phyloP scores from a whole-genome alignment of 2,888 invertebrate species.

The Cinara cedri region DNA sequence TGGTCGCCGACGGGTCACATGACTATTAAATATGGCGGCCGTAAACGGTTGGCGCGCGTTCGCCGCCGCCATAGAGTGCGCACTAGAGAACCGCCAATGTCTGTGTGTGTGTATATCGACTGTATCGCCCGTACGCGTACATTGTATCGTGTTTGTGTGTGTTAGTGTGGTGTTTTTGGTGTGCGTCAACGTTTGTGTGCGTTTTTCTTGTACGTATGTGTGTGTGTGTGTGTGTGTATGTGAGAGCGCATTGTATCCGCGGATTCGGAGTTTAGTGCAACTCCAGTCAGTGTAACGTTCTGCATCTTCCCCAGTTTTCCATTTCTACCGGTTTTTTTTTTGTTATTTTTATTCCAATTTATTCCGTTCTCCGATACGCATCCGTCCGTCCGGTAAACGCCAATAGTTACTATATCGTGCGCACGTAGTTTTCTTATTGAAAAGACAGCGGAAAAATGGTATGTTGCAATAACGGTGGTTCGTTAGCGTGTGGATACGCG shows the following conservation, averaged over 20 bases:
- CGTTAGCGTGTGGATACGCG: neutral
- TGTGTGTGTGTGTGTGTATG: neutral
- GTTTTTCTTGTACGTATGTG: too few species aligned
- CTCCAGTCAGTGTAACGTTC: neutral
- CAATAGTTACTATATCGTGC: neutral
- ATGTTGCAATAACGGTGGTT: neutral
- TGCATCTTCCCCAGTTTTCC: neutral
- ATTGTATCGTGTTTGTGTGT: too few species aligned
- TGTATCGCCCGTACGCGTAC: neutral
- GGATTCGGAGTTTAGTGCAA: conserved; percentile 6
- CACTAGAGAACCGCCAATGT: too few species aligned
- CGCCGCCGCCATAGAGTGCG: neutral
- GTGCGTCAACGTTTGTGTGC: too few species aligned
- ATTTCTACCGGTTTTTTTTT: neutral
- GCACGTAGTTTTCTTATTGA: neutral
- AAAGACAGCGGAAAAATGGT: too few species aligned
- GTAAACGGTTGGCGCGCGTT: conserved; percentile 27
- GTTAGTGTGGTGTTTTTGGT: neutral
- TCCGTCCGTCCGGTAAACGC: neutral
- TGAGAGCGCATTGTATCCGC: neutral
- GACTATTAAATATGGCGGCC: conserved; percentile 41
- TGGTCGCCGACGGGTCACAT: conserved; percentile 25
- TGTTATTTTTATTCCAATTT: too few species aligned
- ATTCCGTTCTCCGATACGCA: neutral
- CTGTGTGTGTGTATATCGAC: too few species aligned